These are phyloP conservation scores for Thera britannica DNA, from an alignment of 2,888 invertebrate genomes.

Conservation along the genomic window DNA sequence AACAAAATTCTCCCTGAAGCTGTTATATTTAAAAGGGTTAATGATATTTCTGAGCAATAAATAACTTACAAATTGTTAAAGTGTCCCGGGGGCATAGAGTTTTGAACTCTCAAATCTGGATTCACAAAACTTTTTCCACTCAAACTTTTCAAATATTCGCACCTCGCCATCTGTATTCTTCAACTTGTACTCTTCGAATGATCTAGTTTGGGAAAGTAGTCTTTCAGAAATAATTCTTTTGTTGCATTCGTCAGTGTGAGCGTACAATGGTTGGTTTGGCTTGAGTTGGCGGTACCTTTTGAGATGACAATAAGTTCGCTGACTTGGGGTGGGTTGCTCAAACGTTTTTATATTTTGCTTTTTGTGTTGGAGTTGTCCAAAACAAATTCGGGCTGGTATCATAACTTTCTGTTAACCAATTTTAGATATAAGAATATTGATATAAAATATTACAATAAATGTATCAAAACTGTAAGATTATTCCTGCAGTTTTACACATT, in stretches of 20 bases:
- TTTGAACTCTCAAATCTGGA: conserved; percentile 56
- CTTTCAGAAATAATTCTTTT: conserved; percentile 79
- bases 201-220: conserved; percentile 78
- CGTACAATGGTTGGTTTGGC: conserved; percentile 61
- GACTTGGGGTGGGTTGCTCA: conserved; percentile 48
- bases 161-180: conserved; percentile 70
- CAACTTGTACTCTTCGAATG: conserved; percentile 82
- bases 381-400: conserved; percentile 7
- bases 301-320: conserved; percentile 54
- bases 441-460: neutral
- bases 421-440: conserved; percentile 2
- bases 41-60: conserved; percentile 81
- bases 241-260: conserved; percentile 71
- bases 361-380: conserved; percentile 30
- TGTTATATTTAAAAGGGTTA: conserved; percentile 76
- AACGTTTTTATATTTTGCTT: conserved; percentile 42
- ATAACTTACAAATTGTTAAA: conserved; percentile 83
- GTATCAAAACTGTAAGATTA: no score
- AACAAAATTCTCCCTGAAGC: conserved; percentile 59
- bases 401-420: neutral
- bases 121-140: conserved; percentile 81
- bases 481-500: no score
- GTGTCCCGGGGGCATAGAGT: conserved; percentile 74
- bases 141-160: conserved; percentile 77
- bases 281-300: conserved; percentile 47